These are phyloP conservation scores for Catajapyx aquilonaris DNA, from an alignment of 1,140 invertebrate species.

Conservation along the genomic window DNA sequence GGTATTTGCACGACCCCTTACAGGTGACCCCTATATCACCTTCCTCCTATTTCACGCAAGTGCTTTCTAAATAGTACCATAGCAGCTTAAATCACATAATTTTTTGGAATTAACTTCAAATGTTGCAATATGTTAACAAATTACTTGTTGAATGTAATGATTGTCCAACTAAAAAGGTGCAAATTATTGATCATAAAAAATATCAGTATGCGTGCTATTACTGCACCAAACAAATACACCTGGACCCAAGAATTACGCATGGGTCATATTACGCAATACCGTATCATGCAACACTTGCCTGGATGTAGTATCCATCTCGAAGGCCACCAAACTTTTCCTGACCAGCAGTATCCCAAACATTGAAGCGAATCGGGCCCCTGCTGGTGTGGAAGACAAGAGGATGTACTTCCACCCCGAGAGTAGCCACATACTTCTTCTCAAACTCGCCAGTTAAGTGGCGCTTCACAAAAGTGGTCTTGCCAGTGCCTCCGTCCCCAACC, in stretches of 20 bases:
- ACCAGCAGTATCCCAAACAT: conserved; percentile 99
- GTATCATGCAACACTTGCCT: too few species aligned
- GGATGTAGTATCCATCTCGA: conserved; percentile 98
- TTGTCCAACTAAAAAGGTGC: too few species aligned
- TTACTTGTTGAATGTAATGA: not conserved
- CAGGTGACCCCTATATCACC: too few species aligned
- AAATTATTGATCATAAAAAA: too few species aligned
- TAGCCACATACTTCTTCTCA: conserved; percentile 99
- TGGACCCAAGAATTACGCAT: not conserved
- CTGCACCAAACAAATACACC: too few species aligned
- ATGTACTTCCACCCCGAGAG: conserved; percentile 96
- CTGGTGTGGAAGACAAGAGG: conserved; percentile 96
- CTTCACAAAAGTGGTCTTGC: conserved; percentile 99
- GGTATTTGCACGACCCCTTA: too few species aligned
- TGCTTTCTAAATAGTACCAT: too few species aligned
- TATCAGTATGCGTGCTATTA: too few species aligned
- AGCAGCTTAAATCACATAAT: too few species aligned
- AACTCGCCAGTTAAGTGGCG: conserved; percentile 98
- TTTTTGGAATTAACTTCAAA: too few species aligned
- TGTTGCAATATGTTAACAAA: not conserved
- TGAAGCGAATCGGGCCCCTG: conserved; percentile 90
- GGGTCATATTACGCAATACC: not conserved
- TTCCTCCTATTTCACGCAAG: too few species aligned
- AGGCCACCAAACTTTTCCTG: conserved; percentile 99
- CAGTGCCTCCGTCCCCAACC: conserved; percentile 97